A percentile compares a stretch with the other conserved stretches of the same genome.
Conservation (phyloP, 2,113 vertebrate species). For the Triplophysa dalaica region DNA sequence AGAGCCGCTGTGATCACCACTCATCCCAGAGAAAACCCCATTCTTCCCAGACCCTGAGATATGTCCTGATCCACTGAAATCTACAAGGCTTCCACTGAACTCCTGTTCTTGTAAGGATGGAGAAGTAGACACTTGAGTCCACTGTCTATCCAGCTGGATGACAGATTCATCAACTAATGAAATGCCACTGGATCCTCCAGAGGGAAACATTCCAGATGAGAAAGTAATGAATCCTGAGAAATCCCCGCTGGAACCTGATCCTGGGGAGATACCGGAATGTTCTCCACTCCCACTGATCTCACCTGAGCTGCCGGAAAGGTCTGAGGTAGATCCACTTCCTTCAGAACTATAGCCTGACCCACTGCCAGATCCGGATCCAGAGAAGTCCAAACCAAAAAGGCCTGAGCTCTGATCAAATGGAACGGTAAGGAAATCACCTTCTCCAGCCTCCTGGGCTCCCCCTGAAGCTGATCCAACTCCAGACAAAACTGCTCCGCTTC, state of each 20-base stretch:
- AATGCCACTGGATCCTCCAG: conserved; percentile 64
- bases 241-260: conserved; percentile 53
- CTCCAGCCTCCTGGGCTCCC: conserved; percentile 46
- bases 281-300: conserved; percentile 73
- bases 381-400: conserved; percentile 47
- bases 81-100: conserved; percentile 72
- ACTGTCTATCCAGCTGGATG: conserved; percentile 71
- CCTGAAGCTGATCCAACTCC: conserved; percentile 51
- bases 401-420: conserved; percentile 49
- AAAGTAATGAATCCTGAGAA: conserved; percentile 71
- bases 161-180: conserved; percentile 70
- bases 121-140: conserved; percentile 69
- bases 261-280: conserved; percentile 58
- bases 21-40: conserved; percentile 66
- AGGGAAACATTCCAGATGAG: conserved; percentile 69
- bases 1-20: conserved; percentile 60
- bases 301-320: conserved; percentile 63
- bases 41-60: conserved; percentile 57
- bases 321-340: conserved; percentile 54
- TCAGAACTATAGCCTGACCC: conserved; percentile 56
- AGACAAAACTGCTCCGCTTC: conserved; percentile 47
- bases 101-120: conserved; percentile 68
- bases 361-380: conserved; percentile 52
- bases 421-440: conserved; percentile 46
- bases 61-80: conserved; percentile 77